These are phyloP conservation scores for Synchiropus splendidus DNA, from an alignment of 2,113 vertebrate species.

Conservation along the genomic window DNA sequence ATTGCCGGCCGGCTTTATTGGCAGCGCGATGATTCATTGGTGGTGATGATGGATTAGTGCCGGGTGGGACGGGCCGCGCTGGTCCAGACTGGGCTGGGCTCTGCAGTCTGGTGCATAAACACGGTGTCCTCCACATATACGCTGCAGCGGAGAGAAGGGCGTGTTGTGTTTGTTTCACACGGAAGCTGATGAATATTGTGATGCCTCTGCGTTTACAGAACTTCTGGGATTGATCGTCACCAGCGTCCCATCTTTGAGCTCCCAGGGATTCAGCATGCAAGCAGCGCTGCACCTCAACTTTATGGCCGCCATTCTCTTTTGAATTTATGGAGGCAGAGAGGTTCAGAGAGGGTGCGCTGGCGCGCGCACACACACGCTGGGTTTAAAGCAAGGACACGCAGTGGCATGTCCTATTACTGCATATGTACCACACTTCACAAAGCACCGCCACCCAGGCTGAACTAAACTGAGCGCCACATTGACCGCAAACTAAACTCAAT, in stretches of 20 bases:
- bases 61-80: slow-evolving; percentile 40
- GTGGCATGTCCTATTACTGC: slow-evolving; percentile 24
- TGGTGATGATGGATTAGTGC: slow-evolving; percentile 67
- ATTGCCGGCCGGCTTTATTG: slow-evolving; percentile 65
- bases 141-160: slow-evolving; percentile 36
- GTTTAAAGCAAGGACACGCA: slow-evolving; percentile 10
- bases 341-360: slow-evolving; percentile 13
- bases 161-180: slow-evolving; percentile 47
- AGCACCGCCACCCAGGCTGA: slow-evolving; percentile 14
- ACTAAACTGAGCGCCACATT: slow-evolving; percentile 15
- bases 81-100: slow-evolving; percentile 45
- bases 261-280: no score
- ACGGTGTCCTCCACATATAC: slow-evolving; percentile 26
- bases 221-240: slow-evolving; percentile 25
- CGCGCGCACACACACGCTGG: slow-evolving; percentile 2
- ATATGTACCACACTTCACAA: slow-evolving; percentile 16
- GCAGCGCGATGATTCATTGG: slow-evolving; percentile 63
- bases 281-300: no score
- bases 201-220: slow-evolving; percentile 37
- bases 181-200: slow-evolving; percentile 37
- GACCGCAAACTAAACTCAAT: slow-evolving; percentile 12
- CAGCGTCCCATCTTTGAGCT: no score
- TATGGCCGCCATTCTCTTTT: no score
- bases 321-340: not conserved
- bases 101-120: slow-evolving; percentile 52